A percentile compares a stretch with the other conserved stretches of the same genome.
These are phyloP conservation scores for Scolanthus callimorphus DNA, from an alignment of 92 coral and sea anemone genomes.

Conservation along the genomic window DNA sequence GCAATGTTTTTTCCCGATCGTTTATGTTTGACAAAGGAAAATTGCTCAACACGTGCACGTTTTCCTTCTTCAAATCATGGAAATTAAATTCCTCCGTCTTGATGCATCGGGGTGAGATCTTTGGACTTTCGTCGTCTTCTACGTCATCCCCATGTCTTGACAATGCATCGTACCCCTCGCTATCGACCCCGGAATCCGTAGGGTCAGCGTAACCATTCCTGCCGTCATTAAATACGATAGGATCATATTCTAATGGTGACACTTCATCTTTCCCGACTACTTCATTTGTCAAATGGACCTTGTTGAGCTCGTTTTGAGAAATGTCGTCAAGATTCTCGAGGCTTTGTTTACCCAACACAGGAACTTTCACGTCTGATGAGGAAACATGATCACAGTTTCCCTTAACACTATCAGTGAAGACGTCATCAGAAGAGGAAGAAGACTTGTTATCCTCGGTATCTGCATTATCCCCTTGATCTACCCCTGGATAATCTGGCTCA, in stretches of 20 bases:
- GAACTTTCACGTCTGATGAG: not conserved
- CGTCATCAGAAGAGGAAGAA: not conserved
- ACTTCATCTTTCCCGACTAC: not conserved
- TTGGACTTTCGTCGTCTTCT: not conserved
- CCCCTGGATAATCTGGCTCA: conserved; percentile 49
- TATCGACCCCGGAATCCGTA: conserved; percentile 25
- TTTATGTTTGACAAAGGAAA: not conserved
- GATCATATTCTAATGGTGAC: not conserved
- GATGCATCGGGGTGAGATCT: not conserved
- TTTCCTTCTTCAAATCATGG: not conserved
- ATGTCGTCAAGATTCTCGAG: no score
- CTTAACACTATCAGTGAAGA: not conserved
- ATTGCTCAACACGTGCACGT: not conserved
- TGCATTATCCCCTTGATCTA: not conserved
- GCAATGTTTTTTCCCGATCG: not conserved
- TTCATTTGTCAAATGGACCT: no score
- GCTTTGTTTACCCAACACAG: no score
- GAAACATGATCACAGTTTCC: not conserved
- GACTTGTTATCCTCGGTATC: not conserved
- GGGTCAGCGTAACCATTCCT: not conserved
- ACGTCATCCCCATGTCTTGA: conserved; percentile 12
- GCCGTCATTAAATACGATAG: not conserved
- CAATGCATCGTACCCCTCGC: conserved; percentile 6
- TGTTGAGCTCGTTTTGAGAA: not conserved
- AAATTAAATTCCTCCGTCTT: not conserved